These are phyloP conservation scores for Helleia helle DNA, from an alignment of 2,888 invertebrate genomes.

Conservation along the genomic window DNA sequence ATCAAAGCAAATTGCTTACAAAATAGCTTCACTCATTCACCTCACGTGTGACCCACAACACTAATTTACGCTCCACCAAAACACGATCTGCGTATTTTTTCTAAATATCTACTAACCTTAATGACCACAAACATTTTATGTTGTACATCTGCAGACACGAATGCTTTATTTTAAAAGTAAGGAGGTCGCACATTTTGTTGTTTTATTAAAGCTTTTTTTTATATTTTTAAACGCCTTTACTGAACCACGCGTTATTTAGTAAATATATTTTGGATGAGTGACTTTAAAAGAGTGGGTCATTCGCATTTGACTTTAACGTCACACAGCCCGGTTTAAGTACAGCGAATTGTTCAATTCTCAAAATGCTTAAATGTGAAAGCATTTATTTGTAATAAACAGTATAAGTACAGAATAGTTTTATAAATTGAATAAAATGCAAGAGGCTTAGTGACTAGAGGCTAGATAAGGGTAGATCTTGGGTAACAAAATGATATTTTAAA, in stretches of 20 bases:
- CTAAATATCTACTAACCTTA: too few relatives aligned
- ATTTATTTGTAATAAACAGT: slow-evolving; percentile 37
- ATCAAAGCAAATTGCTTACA: slow-evolving; percentile 51
- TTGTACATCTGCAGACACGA: too few relatives aligned
- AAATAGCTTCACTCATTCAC: slow-evolving; percentile 46
- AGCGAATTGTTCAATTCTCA: too few relatives aligned
- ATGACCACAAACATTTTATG: too few relatives aligned
- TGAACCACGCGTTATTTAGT: not conserved
- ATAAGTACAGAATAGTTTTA: slow-evolving; percentile 39
- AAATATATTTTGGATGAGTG: too few relatives aligned
- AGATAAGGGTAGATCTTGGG: slow-evolving; percentile 45
- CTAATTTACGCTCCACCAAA: not conserved
- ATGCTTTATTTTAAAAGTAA: too few relatives aligned
- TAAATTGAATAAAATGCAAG: slow-evolving; percentile 41
- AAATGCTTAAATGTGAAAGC: slow-evolving; percentile 50
- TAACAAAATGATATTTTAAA: slow-evolving; percentile 27
- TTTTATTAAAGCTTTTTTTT: not conserved
- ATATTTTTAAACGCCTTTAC: not conserved
- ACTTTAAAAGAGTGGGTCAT: too few relatives aligned
- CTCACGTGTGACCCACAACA: slow-evolving; percentile 19
- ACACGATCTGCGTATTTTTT: too few relatives aligned
- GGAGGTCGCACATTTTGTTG: too few relatives aligned
- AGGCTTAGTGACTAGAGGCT: slow-evolving; percentile 53
- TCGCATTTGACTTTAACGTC: too few relatives aligned
- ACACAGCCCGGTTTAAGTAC: too few relatives aligned